These are phyloP conservation scores for Acanthiza pusilla DNA, from an alignment of 2,797 vertebrate genomes.

Conservation along the genomic window DNA sequence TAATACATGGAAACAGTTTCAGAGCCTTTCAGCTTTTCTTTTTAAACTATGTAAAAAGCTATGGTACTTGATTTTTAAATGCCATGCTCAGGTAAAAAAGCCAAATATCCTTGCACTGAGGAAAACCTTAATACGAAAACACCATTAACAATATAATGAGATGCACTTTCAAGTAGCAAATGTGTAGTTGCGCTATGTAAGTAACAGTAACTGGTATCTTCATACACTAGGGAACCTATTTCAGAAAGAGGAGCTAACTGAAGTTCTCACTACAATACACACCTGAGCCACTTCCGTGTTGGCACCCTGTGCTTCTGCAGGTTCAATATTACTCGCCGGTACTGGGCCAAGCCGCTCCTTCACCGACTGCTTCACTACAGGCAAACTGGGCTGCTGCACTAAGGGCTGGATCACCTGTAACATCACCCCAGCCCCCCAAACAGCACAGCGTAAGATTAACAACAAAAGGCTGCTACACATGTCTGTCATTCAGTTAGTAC, in stretches of 20 bases:
- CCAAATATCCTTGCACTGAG: not conserved
- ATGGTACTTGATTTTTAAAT: not conserved
- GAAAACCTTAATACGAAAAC: not conserved
- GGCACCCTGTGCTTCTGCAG: slow-evolving; percentile 80
- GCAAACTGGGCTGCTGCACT: slow-evolving; percentile 76
- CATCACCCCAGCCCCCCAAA: not conserved
- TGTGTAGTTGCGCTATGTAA: not conserved
- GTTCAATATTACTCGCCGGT: slow-evolving; percentile 81
- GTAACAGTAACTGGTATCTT: not conserved
- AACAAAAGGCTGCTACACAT: not conserved
- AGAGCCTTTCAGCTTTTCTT: not conserved
- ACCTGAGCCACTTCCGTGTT: slow-evolving; percentile 82
- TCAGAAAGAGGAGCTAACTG: not conserved
- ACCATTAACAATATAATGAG: not conserved
- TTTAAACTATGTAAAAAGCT: not conserved
- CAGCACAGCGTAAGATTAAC: not conserved
- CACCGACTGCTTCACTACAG: slow-evolving; percentile 89
- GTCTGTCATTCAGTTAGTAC: not conserved
- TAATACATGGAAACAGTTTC: not conserved
- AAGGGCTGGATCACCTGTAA: slow-evolving; percentile 75
- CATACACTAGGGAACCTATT: not conserved
- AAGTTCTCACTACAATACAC: not conserved
- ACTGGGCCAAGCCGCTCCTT: slow-evolving; percentile 93
- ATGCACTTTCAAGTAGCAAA: not conserved
- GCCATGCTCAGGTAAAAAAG: not conserved